Percentiles rank a stretch among this genome's conserved stretches.
These are phyloP conservation scores for Lytechinus pictus DNA, from an alignment of 35 echinoderm and acorn worm genomes.

Conservation along the genomic window DNA sequence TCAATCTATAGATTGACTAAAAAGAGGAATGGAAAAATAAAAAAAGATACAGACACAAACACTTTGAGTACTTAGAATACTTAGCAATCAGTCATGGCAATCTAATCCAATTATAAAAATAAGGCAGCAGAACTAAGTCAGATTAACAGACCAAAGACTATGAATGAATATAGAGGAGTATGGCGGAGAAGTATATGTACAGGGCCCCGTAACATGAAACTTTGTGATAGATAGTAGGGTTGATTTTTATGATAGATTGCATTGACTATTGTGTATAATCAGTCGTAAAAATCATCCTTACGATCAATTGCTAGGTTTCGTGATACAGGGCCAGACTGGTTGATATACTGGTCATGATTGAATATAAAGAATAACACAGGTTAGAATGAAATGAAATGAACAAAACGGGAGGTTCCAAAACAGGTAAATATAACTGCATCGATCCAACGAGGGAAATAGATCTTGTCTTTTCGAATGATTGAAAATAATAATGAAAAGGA, in stretches of 20 bases:
- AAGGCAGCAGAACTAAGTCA: neutral
- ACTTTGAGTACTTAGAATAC: neutral
- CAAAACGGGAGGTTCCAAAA: neutral
- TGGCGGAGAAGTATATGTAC: neutral
- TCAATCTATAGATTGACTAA: neutral
- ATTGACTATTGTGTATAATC: too few species aligned
- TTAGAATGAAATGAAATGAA: neutral
- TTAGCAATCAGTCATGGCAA: neutral
- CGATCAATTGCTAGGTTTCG: too few species aligned
- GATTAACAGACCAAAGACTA: neutral
- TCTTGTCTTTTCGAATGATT: neutral
- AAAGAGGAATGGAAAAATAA: neutral
- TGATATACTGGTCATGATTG: neutral
- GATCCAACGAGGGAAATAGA: neutral
- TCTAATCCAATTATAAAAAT: neutral
- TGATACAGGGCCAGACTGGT: too few species aligned
- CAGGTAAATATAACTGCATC: neutral
- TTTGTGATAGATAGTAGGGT: too few species aligned
- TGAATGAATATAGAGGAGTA: neutral
- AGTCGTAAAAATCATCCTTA: too few species aligned
- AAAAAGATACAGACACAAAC: neutral
- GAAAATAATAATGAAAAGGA: neutral
- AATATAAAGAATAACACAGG: neutral
- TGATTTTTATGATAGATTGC: too few species aligned
- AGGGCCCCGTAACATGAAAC: neutral